A percentile compares a stretch with the other conserved stretches of the same genome.
Conservation (phyloP, 2,888 invertebrate genomes). For the Tubulanus polymorphus region DNA sequence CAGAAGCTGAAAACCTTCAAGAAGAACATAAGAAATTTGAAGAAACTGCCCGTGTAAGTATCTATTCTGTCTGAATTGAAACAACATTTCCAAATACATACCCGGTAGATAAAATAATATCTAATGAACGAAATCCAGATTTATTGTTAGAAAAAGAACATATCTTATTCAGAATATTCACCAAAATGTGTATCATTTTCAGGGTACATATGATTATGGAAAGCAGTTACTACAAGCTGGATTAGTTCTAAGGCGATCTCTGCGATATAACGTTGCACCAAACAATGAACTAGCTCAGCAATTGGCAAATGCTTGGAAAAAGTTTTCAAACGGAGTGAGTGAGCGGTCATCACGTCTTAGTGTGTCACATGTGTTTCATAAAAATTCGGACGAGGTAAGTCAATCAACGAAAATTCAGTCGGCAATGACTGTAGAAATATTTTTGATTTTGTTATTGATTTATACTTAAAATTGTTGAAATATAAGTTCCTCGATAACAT, state of each 20-base stretch:
- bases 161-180: too few relatives aligned
- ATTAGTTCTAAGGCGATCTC: constrained; percentile 67
- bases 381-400: constrained; percentile 59
- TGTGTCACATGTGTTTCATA: constrained; percentile 72
- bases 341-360: constrained; percentile 72
- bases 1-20: constrained; percentile 71
- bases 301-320: constrained; percentile 67
- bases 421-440: too few relatives aligned
- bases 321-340: constrained; percentile 66
- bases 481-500: constrained; percentile 2
- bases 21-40: constrained; percentile 72
- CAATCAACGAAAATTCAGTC: too few relatives aligned
- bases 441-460: too few relatives aligned
- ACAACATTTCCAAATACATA: too few relatives aligned
- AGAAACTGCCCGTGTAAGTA: constrained; percentile 70
- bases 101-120: too few relatives aligned
- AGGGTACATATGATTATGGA: constrained; percentile 80
- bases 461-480: too few relatives aligned
- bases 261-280: constrained; percentile 60
- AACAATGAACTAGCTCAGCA: constrained; percentile 60
- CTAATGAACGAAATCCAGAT: too few relatives aligned
- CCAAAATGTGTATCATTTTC: too few relatives aligned
- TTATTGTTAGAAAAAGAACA: too few relatives aligned
- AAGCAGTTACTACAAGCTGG: constrained; percentile 73
- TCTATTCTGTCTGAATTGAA: too few relatives aligned